A percentile compares a stretch with the other conserved stretches of the same genome.
Conservation (phyloP, 2,797 vertebrate species). For the Poeciliopsis paucimaculata region DNA sequence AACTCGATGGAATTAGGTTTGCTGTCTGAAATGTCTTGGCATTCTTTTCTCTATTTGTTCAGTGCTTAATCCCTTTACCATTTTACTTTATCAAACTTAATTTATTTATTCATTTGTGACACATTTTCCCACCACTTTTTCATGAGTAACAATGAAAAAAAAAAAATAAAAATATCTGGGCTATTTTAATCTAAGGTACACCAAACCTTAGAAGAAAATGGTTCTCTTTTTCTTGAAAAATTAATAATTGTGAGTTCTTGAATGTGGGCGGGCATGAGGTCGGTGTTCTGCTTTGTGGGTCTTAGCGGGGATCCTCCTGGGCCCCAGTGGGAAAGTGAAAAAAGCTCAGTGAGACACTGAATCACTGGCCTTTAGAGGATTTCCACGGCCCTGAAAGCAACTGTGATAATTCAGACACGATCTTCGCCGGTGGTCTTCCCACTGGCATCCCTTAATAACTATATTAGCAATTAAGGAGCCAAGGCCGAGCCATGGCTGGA, state of each 20-base stretch:
- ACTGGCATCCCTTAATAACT: slow-evolving; percentile 70
- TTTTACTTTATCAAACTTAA: not conserved
- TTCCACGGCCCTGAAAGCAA: slow-evolving; percentile 75
- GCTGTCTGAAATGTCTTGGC: not conserved
- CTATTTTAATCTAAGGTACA: not conserved
- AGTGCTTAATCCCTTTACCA: not conserved
- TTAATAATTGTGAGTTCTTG: slow-evolving; percentile 12
- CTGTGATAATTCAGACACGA: slow-evolving; percentile 70
- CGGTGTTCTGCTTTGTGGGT: slow-evolving; percentile 39
- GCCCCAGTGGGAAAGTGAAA: slow-evolving; percentile 65
- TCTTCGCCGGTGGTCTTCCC: slow-evolving; percentile 64
- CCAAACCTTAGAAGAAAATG: not conserved
- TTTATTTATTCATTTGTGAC: not conserved
- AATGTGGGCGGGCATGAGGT: slow-evolving; percentile 11
- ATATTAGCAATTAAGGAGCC: slow-evolving; percentile 73
- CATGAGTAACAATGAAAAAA: not conserved
- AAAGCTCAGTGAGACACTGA: slow-evolving; percentile 71
- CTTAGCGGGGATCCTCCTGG: slow-evolving; percentile 55
- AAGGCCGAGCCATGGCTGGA: slow-evolving; percentile 23
- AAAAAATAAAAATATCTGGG: not conserved
- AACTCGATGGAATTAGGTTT: not conserved
- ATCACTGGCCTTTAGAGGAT: slow-evolving; percentile 71
- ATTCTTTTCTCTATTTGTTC: not conserved
- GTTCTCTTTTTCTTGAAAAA: slow-evolving; percentile 14
- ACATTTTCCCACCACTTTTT: not conserved